A percentile compares a stretch with the other conserved stretches of the same genome.
Conservation (phyloP, 2,888 invertebrate species). For the Nineta flava region DNA sequence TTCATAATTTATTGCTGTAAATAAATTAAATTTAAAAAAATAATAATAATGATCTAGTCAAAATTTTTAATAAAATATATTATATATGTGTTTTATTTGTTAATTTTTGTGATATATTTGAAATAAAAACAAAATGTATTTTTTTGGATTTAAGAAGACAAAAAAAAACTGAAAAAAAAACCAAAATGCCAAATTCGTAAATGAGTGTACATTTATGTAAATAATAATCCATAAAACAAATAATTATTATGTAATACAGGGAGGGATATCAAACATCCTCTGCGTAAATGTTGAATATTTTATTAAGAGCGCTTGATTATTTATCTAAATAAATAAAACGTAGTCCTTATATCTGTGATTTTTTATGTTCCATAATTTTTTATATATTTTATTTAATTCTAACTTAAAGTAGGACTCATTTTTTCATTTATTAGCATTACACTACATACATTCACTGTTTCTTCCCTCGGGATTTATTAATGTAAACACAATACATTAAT, state of each 20-base stretch:
- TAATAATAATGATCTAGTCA: constrained; percentile 1
- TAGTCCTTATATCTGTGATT: constrained; percentile 6
- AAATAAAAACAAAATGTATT: background rate
- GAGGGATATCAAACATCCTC: background rate
- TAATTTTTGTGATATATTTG: constrained; percentile 6
- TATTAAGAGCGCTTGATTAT: constrained; percentile 8
- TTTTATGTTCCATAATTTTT: background rate
- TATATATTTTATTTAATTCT: background rate
- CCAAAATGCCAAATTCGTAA: constrained; percentile 7
- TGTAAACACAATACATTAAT: background rate
- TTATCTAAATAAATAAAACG: constrained; percentile 5
- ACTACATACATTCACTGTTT: background rate
- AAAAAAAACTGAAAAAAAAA: background rate
- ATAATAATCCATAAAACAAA: constrained; percentile 3
- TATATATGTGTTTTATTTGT: constrained; percentile 2
- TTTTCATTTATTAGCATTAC: background rate
- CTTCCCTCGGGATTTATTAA: background rate
- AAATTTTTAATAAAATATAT: constrained; percentile 3
- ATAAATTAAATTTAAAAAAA: constrained; percentile 2
- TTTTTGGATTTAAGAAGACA: background rate
- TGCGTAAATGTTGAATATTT: constrained; percentile 8
- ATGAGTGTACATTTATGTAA: constrained; percentile 3
- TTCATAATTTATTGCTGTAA: constrained; percentile 5
- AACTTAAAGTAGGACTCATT: background rate
- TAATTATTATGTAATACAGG: constrained; percentile 5